These are phyloP conservation scores for Anolis carolinensis DNA, from an alignment of 2,113 vertebrate species.

Conservation along the genomic window DNA sequence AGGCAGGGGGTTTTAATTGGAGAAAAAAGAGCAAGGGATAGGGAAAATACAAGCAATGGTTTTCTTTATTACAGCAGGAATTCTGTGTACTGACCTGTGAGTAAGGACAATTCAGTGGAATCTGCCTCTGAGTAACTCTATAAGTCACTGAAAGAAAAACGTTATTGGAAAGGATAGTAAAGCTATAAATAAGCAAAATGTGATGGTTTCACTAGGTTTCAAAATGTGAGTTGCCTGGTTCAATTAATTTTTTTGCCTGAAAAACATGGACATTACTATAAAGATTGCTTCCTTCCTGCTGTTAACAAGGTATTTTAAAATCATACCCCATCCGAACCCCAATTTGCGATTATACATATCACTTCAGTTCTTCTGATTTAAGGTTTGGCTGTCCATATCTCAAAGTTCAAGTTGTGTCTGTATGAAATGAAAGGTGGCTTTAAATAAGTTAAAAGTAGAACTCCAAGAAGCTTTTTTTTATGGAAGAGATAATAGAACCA, in stretches of 20 bases:
- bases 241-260: no score
- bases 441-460: neutral
- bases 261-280: no score
- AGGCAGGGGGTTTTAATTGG: neutral
- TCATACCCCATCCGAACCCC: no score
- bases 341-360: neutral
- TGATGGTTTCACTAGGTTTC: no score
- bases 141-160: neutral
- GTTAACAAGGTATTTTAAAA: no score
- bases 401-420: neutral
- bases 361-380: neutral
- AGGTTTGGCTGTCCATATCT: neutral
- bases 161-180: neutral
- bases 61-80: neutral
- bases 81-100: neutral
- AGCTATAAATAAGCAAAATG: no score
- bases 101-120: neutral
- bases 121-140: neutral
- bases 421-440: neutral
- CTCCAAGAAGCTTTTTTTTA: neutral
- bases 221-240: no score
- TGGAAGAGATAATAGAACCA: neutral
- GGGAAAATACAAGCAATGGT: neutral
- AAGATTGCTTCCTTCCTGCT: no score
- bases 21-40: neutral